phyloP scores from a whole-genome alignment of 1,140 invertebrate species.

The Macrobrachium nipponense region DNA sequence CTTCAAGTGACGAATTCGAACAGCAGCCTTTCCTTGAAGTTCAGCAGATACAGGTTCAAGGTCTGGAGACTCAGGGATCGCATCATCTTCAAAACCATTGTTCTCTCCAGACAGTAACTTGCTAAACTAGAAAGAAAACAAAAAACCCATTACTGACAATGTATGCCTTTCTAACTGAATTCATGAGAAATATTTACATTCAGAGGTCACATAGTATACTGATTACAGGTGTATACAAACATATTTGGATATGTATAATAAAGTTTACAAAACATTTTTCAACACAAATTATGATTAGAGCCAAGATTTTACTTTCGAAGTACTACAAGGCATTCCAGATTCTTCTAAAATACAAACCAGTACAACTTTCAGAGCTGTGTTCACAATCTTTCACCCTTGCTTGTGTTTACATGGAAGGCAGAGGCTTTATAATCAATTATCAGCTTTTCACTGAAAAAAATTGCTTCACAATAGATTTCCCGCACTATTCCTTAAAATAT shows the following conservation, averaged over 20 bases:
- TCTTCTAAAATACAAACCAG: too few relatives aligned
- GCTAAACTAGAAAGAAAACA: constrained; percentile 13
- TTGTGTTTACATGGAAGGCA: too few relatives aligned
- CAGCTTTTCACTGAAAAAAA: too few relatives aligned
- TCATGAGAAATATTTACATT: neutral
- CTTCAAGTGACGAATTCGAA: constrained; percentile 79
- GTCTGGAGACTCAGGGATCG: constrained; percentile 69
- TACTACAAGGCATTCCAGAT: too few relatives aligned
- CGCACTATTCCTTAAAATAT: too few relatives aligned
- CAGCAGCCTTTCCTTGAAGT: constrained; percentile 80
- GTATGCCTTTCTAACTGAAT: neutral
- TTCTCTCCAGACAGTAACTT: neutral
- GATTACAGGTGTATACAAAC: neutral
- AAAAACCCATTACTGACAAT: neutral
- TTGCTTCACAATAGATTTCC: too few relatives aligned
- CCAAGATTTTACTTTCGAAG: too few relatives aligned
- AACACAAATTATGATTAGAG: too few relatives aligned
- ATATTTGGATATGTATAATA: constrained; percentile 26
- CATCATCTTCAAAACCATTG: neutral
- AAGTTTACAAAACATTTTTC: neutral
- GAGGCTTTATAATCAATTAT: too few relatives aligned
- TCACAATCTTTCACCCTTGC: too few relatives aligned
- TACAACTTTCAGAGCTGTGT: too few relatives aligned
- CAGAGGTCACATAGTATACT: too few relatives aligned
- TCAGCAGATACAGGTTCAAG: constrained; percentile 80